Base-by-base conservation (phyloP, 2,888 invertebrate species). In the Uropetala carovei region DNA sequence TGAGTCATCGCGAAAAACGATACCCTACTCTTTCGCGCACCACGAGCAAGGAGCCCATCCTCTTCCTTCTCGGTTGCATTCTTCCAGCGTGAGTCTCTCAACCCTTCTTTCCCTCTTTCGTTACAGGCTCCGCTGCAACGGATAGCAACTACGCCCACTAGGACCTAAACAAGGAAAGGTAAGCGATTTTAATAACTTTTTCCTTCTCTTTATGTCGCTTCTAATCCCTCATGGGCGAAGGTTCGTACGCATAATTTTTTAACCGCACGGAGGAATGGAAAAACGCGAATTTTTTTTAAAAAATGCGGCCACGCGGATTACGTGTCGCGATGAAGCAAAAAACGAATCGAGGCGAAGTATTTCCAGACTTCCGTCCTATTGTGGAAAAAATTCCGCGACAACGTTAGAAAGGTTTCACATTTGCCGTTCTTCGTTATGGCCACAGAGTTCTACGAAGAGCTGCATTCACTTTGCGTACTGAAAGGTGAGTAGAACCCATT, bases 1-100 rank as follows among this genome's bases (percentile, higher is more conserved):
- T 89, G 89, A 89, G 64, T 89, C 89, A 89, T 43, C 89, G 43
- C 64, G 68, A n/a, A 68, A 57, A 43, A 68, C 30, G 60, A 64
- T 30, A 89, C 64, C 60, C 89, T 89, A n/a, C 68, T 68, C 22
- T n/a, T 10, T n/a, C 18, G 43, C 83, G 10, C 43, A 16, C 64
- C 60, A 11, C 85, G n/a, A 85, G 14, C 85, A 58, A 58, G 27
- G 58, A 85, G 59, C 86, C 86, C 86, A 27, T 43, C 89, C 43
- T 64, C 64, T 43, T 30, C 43, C 64, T 30, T 22, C 60, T 86
- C 59, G 13, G n/a, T 43, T 18, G 43, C 64, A 89, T 89, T 89
- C 89, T 43, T 56, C 43, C 43, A 64, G n/a, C 64, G 56, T 89
- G 89, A 89, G 43, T 64, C 27, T 75, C 68, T 68, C 11, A 11